A percentile compares a stretch with the other conserved stretches of the same genome.
These are phyloP conservation scores for Sebastes cheni DNA, from an alignment of 2,797 vertebrate genomes.

Conservation along the genomic window DNA sequence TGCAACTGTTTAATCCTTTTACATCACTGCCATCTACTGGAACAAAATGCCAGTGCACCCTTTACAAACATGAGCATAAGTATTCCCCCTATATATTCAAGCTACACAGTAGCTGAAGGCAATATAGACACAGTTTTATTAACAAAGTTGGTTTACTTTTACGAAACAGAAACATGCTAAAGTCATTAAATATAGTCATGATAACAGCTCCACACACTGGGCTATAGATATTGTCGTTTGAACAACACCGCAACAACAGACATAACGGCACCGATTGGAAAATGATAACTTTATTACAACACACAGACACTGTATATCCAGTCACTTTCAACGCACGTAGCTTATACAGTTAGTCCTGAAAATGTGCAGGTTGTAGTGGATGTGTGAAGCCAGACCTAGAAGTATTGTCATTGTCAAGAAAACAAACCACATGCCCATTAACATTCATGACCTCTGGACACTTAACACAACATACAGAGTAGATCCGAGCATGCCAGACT, in stretches of 20 bases:
- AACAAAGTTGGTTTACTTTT: background rate
- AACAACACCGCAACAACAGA: background rate
- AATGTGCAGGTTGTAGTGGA: conserved; percentile 45
- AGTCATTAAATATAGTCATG: background rate
- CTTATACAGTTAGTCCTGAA: conserved; percentile 55
- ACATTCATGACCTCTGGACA: conserved; percentile 61
- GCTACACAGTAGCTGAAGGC: background rate
- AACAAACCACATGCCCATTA: conserved; percentile 56
- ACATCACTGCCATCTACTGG: conserved; percentile 63
- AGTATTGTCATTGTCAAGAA: conserved; percentile 44
- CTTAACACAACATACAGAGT: conserved; percentile 62
- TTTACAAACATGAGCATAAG: background rate
- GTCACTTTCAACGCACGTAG: conserved; percentile 64
- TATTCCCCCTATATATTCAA: background rate
- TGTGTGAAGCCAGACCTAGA: conserved; percentile 47
- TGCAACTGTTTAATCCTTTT: background rate
- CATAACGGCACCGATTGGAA: conserved; percentile 31
- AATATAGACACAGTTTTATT: background rate
- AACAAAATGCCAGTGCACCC: background rate
- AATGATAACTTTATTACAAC: conserved; percentile 77
- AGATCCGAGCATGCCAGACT: conserved; percentile 71
- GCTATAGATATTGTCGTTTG: background rate
- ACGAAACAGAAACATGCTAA: background rate
- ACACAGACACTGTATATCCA: conserved; percentile 62
- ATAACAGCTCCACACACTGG: background rate